Base-by-base conservation (phyloP, 1,140 invertebrate genomes). In the Conus betulinus region DNA sequence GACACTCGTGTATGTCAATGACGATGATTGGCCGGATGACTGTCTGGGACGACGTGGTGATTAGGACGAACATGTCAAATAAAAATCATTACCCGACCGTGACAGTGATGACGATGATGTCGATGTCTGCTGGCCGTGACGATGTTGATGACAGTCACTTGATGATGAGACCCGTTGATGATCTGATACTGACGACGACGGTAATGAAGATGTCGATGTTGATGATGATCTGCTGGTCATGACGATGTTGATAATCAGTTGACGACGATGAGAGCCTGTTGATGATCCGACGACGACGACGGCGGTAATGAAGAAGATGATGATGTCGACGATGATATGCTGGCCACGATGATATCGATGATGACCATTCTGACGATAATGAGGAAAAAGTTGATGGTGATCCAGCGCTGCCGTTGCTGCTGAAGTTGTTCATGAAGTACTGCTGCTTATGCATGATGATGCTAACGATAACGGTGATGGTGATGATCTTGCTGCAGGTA, bases 401-500 rank as follows among this genome's bases (percentile, higher is more conserved):
- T 39, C 39, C 3, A 39, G 39, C 39, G 39, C 39, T 39, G 39
- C 39, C 39, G 39, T 39, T 39, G 39, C 39, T 39, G 39, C 39
- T 20, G 60, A 63, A 63, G 60, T 13, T 63, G n/a, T n/a, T 51
- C 1, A 83, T 83, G 53, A 25, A 27, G 53, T 39, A 1, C 39
- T 39, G 39, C 39, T 1, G 39, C 39, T 39, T 3, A 39, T 39
- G 39, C 39, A 25, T 83, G 57, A 52, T 84, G 57, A 3, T 57
- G 82, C 53, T 57, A 23, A 84, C 55, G n/a, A 55, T 84, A 25
- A 55, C 55, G 82, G 57, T 27, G 67, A 81, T 87, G n/a, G 20
- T 63, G 55, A 88, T 78, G 39, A 78, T 78, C 25, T 4, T 10
- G 79, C n/a, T 67, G 27, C 86, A 94, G 94, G 79, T 95, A 94